Conservation (phyloP, 37 sponge, comb jelly and placozoan genomes). For the Spongilla lacustris region DNA sequence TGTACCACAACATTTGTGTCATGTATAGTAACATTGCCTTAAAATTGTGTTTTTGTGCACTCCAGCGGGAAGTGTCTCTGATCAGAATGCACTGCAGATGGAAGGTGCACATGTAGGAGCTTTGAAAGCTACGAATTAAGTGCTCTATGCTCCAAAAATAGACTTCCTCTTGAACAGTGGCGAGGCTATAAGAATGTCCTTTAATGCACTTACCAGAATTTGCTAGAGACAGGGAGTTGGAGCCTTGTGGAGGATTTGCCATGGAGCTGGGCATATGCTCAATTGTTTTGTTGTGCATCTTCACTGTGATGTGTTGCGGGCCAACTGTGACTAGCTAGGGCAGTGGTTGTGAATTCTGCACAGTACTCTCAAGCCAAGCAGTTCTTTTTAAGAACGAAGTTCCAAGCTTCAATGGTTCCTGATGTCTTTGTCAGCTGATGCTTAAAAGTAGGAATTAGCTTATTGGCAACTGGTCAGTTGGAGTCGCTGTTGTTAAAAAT, state of each 20-base stretch:
- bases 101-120: constrained; percentile 13
- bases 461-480: constrained; percentile 56
- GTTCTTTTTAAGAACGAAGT: no score
- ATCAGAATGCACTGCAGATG: constrained; percentile 76
- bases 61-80: constrained; percentile 73
- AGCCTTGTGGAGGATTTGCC: constrained; percentile 67
- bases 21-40: not conserved
- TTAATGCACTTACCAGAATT: constrained; percentile 51
- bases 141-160: not conserved
- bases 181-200: constrained; percentile 57
- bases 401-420: no score
- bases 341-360: constrained; percentile 60
- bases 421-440: no score
- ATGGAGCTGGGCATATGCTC: no score
- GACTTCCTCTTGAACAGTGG: constrained; percentile 34
- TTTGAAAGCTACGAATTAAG: not conserved
- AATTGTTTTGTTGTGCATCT: no score
- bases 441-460: no score
- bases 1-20: not conserved
- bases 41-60: constrained; percentile 47
- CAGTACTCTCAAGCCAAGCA: constrained; percentile 87
- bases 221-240: constrained; percentile 46
- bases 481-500: no score
- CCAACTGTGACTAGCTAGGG: constrained; percentile 12
- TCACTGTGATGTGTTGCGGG: no score